Conservation (phyloP, 2,797 vertebrate genomes). For the Cichlasoma orientale region DNA sequence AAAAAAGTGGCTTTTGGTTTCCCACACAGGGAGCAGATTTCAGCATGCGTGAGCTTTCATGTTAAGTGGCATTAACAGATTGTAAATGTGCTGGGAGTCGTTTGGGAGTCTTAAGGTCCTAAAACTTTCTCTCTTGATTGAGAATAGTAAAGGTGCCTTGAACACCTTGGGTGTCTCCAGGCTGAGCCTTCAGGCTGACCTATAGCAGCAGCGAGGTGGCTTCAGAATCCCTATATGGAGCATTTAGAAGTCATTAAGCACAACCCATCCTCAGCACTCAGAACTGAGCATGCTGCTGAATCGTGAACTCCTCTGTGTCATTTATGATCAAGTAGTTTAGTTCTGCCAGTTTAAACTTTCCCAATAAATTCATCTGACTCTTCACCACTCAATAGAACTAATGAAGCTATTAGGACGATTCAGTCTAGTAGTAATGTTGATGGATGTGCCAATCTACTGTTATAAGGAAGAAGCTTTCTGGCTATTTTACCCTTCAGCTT, state of each 20-base stretch:
- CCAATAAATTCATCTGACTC: background rate
- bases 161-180: background rate
- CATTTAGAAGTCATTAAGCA: background rate
- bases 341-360: background rate
- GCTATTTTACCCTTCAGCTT: background rate
- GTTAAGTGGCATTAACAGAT: background rate
- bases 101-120: background rate
- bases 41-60: background rate
- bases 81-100: background rate
- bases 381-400: background rate
- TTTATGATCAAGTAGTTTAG: background rate
- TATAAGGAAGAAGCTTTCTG: background rate
- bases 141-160: background rate
- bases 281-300: background rate
- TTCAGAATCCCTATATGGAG: background rate
- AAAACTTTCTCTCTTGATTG: background rate
- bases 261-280: background rate
- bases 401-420: background rate
- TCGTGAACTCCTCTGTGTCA: background rate
- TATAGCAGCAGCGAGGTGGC: background rate
- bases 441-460: background rate
- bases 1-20: background rate
- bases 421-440: background rate
- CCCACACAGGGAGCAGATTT: background rate
- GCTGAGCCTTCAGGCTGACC: background rate